Evolutionary conservation across 2,113 vertebrate genomes (phyloP).

Genomic region (Dissostichus mawsoni): DNA sequence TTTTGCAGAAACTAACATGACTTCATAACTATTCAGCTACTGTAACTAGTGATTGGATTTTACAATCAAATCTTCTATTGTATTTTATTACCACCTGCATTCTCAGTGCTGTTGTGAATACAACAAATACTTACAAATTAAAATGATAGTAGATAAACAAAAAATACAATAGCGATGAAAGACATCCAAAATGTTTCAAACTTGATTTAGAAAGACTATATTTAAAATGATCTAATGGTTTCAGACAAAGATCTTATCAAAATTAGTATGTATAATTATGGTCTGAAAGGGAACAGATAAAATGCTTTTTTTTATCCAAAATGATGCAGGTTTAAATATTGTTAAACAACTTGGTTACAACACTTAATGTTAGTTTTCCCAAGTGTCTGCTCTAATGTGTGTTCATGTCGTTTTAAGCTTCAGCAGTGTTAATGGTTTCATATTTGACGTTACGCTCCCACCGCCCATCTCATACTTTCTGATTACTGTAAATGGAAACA

Average conservation of each 20-base stretch:
- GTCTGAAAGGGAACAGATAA: neutral
- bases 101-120: no score
- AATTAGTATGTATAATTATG: neutral
- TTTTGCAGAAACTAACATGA: neutral
- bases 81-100: no score
- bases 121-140: no score
- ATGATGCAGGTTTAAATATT: no score
- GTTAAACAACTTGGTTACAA: neutral
- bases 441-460: constrained; percentile 5
- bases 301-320: neutral
- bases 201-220: neutral
- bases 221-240: neutral
- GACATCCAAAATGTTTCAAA: neutral
- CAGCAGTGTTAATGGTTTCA: neutral
- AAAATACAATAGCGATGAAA: neutral
- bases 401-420: neutral
- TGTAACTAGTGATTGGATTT: neutral
- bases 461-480: constrained; percentile 6
- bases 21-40: neutral
- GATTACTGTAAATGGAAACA: constrained; percentile 45
- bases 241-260: neutral
- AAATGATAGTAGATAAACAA: neutral
- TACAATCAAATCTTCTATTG: neutral
- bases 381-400: neutral
- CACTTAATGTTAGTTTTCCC: neutral